Evolutionary conservation across 2,888 invertebrate genomes (phyloP).

Genomic region (Heliconius ismenius): DNA sequence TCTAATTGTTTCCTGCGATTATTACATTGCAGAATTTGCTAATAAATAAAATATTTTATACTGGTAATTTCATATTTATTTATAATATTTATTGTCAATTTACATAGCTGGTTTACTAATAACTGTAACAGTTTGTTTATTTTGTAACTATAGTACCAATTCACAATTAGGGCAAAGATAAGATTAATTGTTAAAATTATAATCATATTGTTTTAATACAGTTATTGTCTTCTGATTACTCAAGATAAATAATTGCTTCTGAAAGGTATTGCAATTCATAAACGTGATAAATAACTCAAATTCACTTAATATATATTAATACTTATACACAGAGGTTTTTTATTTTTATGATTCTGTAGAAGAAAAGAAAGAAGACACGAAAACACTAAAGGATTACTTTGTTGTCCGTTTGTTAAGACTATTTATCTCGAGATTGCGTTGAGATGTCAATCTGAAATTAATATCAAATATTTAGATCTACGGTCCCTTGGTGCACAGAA

Average conservation of each 20-base stretch:
- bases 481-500: no score
- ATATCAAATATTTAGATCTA: no score
- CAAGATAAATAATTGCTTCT: conserved; percentile 31
- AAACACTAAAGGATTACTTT: no score
- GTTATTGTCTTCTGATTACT: conserved; percentile 26
- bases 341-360: no score
- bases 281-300: conserved; percentile 1
- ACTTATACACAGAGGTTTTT: neutral
- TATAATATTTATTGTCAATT: neutral
- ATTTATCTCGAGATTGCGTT: no score
- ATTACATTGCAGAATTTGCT: neutral
- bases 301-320: neutral
- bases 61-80: neutral
- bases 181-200: conserved; percentile 29
- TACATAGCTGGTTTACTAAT: neutral
- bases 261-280: neutral
- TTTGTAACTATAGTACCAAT: neutral
- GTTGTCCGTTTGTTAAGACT: no score
- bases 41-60: neutral
- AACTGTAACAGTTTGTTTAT: neutral
- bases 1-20: neutral
- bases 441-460: no score
- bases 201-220: conserved; percentile 27
- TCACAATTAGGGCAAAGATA: conserved; percentile 35
- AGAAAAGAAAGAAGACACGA: no score